Percentiles rank a stretch among this genome's conserved stretches.
phyloP scores from a whole-genome alignment of 2,888 invertebrate species.

The Dynastes hyllus region DNA sequence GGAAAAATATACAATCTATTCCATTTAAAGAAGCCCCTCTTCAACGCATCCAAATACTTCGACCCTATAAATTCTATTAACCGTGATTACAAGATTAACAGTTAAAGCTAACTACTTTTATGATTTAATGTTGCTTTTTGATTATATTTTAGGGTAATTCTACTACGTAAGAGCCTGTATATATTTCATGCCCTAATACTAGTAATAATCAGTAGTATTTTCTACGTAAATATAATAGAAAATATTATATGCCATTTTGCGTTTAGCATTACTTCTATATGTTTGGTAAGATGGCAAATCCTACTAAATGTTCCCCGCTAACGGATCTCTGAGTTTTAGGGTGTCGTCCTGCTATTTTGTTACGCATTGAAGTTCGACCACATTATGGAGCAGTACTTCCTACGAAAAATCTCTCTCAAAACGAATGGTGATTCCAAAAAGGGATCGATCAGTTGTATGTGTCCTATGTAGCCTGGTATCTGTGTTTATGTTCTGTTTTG shows the following conservation, averaged over 20 bases:
- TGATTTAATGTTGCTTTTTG: too few relatives aligned
- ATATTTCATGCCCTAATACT: conserved; percentile 75
- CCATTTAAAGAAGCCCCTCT: too few relatives aligned
- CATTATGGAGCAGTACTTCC: conserved; percentile 66
- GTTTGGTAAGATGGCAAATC: conserved; percentile 72
- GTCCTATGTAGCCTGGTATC: conserved; percentile 18
- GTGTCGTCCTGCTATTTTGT: conserved; percentile 74
- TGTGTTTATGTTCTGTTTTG: conserved; percentile 16
- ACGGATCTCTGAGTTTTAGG: conserved; percentile 68
- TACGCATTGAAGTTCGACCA: conserved; percentile 76
- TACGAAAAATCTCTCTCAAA: conserved; percentile 41
- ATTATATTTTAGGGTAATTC: conserved; percentile 72
- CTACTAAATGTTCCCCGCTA: neutral
- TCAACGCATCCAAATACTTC: too few relatives aligned
- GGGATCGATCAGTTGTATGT: conserved; percentile 45
- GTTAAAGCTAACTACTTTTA: too few relatives aligned
- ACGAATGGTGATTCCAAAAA: conserved; percentile 33
- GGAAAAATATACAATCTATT: too few relatives aligned
- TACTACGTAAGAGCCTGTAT: conserved; percentile 77
- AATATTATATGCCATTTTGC: conserved; percentile 75
- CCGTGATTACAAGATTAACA: too few relatives aligned
- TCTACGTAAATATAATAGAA: conserved; percentile 77
- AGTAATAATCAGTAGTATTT: conserved; percentile 77
- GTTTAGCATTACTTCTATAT: conserved; percentile 74
- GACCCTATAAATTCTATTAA: too few relatives aligned